These are phyloP conservation scores for Lymantria monacha DNA, from an alignment of 2,888 invertebrate species.

Conservation along the genomic window DNA sequence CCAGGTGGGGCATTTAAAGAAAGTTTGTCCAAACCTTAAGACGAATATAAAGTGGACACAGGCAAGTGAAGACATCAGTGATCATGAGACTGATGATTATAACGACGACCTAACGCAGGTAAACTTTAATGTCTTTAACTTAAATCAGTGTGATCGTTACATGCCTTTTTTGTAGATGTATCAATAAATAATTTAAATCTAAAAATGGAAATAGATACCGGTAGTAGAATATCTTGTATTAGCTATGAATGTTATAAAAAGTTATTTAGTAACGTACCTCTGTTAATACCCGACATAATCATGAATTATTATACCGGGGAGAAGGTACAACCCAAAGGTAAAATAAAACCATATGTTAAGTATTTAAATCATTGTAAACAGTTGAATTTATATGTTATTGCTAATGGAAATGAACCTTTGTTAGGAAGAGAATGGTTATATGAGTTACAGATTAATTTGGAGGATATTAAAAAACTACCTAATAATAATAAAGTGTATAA, in stretches of 20 bases:
- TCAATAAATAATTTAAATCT: too few relatives aligned
- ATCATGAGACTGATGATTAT: too few relatives aligned
- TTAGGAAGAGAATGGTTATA: constrained; percentile 2
- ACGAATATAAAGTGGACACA: too few relatives aligned
- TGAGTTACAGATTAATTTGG: neutral
- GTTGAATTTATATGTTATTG: constrained; percentile 1
- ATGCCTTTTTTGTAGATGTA: too few relatives aligned
- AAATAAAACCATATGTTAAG: neutral
- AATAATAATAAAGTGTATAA: too few relatives aligned
- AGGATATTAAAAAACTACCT: neutral
- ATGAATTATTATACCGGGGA: neutral
- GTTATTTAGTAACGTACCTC: neutral
- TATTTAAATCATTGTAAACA: neutral
- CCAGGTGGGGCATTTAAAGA: constrained; percentile 1
- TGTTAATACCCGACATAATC: neutral
- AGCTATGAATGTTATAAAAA: neutral
- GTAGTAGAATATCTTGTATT: constrained; percentile 1
- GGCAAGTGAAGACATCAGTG: too few relatives aligned
- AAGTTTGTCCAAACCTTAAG: neutral
- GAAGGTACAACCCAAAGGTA: neutral
- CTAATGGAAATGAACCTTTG: neutral
- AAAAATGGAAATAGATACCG: neutral
- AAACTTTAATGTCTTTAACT: too few relatives aligned
- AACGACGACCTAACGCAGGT: too few relatives aligned
- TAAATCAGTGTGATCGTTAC: too few relatives aligned